Evolutionary conservation across 2,797 vertebrate genomes (phyloP).

Genomic region (Sebastiscus tertius): DNA sequence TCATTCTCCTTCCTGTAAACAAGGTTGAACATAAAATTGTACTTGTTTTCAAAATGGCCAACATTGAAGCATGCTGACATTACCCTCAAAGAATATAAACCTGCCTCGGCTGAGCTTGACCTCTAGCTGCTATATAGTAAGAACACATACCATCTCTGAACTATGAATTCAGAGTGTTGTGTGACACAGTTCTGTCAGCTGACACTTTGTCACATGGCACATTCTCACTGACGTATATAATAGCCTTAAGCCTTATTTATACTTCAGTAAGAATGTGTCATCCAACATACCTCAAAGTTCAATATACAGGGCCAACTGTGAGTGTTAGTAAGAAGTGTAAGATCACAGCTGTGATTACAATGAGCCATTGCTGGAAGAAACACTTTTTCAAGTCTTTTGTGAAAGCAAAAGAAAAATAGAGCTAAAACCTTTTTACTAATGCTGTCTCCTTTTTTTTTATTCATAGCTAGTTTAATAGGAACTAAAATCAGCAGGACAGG

Average conservation of each 20-base stretch:
- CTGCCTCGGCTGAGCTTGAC: background rate
- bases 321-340: background rate
- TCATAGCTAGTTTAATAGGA: background rate
- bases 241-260: slow-evolving; percentile 19
- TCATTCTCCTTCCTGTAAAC: background rate
- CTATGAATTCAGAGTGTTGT: slow-evolving; percentile 7
- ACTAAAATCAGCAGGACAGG: background rate
- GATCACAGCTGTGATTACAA: background rate
- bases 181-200: slow-evolving; percentile 26
- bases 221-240: background rate
- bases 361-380: background rate
- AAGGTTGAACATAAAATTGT: background rate
- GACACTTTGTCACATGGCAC: slow-evolving; percentile 10
- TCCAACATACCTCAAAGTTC: background rate
- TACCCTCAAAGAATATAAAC: slow-evolving; percentile 1
- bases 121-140: background rate
- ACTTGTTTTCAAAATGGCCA: background rate
- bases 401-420: background rate
- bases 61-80: background rate
- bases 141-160: background rate
- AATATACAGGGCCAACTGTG: background rate
- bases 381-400: background rate
- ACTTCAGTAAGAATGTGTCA: background rate
- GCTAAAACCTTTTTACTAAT: background rate
- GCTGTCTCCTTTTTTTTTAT: background rate